Percentiles rank a stretch among this genome's conserved stretches.
phyloP scores from a whole-genome alignment of 2,888 invertebrate genomes.

The Rhamnusium bicolor region DNA sequence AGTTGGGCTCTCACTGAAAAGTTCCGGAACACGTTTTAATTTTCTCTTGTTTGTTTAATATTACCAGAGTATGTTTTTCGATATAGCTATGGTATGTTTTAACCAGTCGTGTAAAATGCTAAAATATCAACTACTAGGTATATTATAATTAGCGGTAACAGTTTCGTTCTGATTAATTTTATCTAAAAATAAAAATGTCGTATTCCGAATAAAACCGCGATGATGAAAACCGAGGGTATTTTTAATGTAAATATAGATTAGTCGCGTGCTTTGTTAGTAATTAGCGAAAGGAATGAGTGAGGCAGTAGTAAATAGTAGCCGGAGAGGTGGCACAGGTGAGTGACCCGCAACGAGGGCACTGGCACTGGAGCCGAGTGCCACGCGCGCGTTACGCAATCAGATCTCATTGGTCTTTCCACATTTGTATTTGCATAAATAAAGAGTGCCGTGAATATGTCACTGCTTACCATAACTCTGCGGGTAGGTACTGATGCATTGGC shows the following conservation, averaged over 20 bases:
- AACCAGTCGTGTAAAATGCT: too few relatives aligned
- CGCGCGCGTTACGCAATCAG: slow-evolving; percentile 55
- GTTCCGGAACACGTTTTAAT: too few relatives aligned
- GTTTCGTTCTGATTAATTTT: not conserved
- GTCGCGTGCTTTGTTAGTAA: slow-evolving; percentile 26
- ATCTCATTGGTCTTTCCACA: slow-evolving; percentile 44
- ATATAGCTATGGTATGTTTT: too few relatives aligned
- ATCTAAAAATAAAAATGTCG: not conserved
- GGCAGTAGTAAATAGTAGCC: slow-evolving; percentile 35
- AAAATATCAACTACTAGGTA: too few relatives aligned
- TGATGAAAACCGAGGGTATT: slow-evolving; percentile 19
- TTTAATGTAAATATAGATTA: slow-evolving; percentile 14
- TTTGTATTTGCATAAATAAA: slow-evolving; percentile 38
- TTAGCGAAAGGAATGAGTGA: slow-evolving; percentile 35
- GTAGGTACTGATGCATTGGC: not conserved
- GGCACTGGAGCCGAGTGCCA: slow-evolving; percentile 58
- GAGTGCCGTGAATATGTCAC: slow-evolving; percentile 11
- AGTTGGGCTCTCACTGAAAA: too few relatives aligned
- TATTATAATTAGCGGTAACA: not conserved
- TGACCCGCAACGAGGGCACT: slow-evolving; percentile 68
- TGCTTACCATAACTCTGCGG: not conserved
- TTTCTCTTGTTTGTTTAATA: too few relatives aligned
- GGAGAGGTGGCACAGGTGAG: slow-evolving; percentile 59
- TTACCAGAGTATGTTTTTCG: too few relatives aligned
- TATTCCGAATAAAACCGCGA: slow-evolving; percentile 7